phyloP scores from a whole-genome alignment of 2,888 invertebrate genomes.

The Rhagonycha fulva region DNA sequence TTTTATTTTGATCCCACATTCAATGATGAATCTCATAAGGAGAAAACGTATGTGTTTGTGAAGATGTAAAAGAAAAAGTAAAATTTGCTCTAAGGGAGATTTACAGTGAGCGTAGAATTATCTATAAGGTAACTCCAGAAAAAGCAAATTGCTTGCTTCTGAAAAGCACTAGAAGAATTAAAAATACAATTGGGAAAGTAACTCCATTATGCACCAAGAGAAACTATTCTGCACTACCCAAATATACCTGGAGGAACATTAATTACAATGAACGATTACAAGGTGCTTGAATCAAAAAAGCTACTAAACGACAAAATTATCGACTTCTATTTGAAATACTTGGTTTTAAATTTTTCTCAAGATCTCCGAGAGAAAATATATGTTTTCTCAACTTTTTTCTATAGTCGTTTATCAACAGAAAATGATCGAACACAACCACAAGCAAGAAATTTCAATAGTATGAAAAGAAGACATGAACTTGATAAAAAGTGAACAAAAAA shows the following conservation, averaged over 20 bases:
- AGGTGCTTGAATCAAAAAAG: constrained; percentile 88
- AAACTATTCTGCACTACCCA: constrained; percentile 78
- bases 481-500: constrained; percentile 97
- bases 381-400: constrained; percentile 96
- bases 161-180: constrained; percentile 65
- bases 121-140: constrained; percentile 72
- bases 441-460: constrained; percentile 60
- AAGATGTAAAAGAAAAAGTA: constrained; percentile 68
- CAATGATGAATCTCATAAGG: constrained; percentile 68
- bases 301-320: constrained; percentile 98
- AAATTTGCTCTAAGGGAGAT: constrained; percentile 67
- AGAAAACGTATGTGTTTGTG: constrained; percentile 79
- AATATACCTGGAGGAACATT: constrained; percentile 86
- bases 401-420: constrained; percentile 86
- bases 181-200: constrained; percentile 22
- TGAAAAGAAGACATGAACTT: constrained; percentile 84
- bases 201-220: constrained; percentile 45
- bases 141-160: constrained; percentile 84
- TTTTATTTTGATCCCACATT: constrained; percentile 65
- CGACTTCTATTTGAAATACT: constrained; percentile 93
- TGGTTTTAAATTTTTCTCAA: constrained; percentile 72
- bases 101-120: constrained; percentile 59
- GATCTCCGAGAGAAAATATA: constrained; percentile 82
- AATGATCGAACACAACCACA: constrained; percentile 65
- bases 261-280: constrained; percentile 92